Conservation (phyloP, 1,140 invertebrate genomes). For the Tyrophagus putrescentiae region DNA sequence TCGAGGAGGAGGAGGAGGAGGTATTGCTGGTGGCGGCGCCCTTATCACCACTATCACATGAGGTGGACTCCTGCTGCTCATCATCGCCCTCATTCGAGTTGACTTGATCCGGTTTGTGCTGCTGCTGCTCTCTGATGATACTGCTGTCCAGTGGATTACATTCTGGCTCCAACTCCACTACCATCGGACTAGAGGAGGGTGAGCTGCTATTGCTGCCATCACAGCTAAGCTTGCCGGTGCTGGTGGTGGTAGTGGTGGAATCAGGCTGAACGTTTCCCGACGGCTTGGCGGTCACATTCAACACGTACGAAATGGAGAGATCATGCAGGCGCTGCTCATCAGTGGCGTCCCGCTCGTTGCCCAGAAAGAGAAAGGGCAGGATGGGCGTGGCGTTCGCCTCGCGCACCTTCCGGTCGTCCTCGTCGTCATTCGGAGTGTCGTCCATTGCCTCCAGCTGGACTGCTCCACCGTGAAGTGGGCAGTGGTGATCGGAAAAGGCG, state of each 20-base stretch:
- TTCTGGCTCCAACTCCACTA: too few species aligned
- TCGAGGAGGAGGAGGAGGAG: constrained; percentile 41
- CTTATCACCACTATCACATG: constrained; percentile 16
- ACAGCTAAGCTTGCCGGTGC: not conserved
- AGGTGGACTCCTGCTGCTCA: too few species aligned
- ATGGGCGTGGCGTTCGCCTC: constrained; percentile 59
- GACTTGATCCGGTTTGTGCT: not conserved
- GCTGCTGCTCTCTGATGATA: too few species aligned
- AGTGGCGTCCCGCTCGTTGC: constrained; percentile 65
- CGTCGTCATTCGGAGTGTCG: constrained; percentile 20
- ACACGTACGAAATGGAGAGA: constrained; percentile 53
- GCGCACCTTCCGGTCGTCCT: constrained; percentile 46
- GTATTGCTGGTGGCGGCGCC: not conserved
- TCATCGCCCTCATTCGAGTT: not conserved
- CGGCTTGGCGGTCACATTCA: constrained; percentile 65
- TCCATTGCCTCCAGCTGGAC: not conserved
- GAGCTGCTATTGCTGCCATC: not conserved
- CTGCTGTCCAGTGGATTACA: too few species aligned
- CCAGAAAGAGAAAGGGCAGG: constrained; percentile 69
- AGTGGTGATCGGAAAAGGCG: not conserved
- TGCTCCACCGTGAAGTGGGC: too few species aligned
- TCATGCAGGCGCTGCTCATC: constrained; percentile 50
- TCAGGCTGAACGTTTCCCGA: constrained; percentile 43
- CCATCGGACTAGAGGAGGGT: not conserved
- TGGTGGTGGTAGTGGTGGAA: not conserved